Conservation (phyloP, 2,888 invertebrate genomes). For the Cantharis rustica region DNA sequence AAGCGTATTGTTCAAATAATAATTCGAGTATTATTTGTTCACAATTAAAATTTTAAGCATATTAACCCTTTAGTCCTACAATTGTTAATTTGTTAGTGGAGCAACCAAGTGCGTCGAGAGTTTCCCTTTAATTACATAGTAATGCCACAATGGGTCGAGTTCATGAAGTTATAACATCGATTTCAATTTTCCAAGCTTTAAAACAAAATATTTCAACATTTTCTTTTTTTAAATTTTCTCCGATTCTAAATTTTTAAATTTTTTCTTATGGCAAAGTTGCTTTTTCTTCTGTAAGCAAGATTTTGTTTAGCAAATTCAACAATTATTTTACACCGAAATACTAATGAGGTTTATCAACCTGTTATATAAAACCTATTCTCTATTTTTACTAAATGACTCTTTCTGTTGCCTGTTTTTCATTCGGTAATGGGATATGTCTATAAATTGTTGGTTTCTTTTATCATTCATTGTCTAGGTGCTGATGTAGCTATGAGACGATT, state of each 20-base stretch:
- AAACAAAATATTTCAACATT: background rate
- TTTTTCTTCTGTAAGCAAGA: too few species aligned
- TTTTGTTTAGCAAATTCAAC: too few species aligned
- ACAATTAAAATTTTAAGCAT: constrained; percentile 59
- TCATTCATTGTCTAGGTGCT: background rate
- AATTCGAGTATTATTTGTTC: constrained; percentile 53
- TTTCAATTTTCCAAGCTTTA: background rate
- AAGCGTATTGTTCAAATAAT: constrained; percentile 45
- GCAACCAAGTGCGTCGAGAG: constrained; percentile 39
- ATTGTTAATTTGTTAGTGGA: constrained; percentile 50
- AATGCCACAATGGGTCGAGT: constrained; percentile 26
- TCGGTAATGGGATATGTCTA: background rate
- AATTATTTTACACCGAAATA: too few species aligned
- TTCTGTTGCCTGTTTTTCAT: background rate
- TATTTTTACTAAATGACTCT: background rate
- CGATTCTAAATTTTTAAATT: too few species aligned
- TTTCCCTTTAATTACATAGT: constrained; percentile 39
- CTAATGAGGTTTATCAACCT: background rate
- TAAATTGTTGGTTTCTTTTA: constrained; percentile 1
- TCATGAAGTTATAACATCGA: background rate
- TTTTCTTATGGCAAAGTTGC: too few species aligned
- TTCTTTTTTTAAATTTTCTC: too few species aligned
- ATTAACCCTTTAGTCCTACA: constrained; percentile 55
- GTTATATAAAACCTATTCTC: background rate
- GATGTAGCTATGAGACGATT: background rate